Evolutionary conservation across 1,140 invertebrate species (phyloP), one percentile per base, ranked within the genome.

Genomic region (Bombus waltoni): DNA sequence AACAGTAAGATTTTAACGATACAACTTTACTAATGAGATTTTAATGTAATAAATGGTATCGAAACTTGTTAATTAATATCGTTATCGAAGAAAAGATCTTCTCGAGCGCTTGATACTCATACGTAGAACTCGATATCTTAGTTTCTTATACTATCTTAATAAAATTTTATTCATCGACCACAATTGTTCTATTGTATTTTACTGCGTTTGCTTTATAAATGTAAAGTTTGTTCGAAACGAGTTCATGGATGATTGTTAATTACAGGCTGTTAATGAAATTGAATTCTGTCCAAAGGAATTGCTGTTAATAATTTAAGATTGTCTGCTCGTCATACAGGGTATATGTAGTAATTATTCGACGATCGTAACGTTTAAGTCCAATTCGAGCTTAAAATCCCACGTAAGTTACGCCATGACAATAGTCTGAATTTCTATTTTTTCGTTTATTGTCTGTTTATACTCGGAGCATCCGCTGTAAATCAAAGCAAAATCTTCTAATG

Each of bases 281-380:
- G 22, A 47, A 44, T 22, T 38, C 11, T 42, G 28, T 38, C 8
- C 5, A 22, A 72, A 32, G 59, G 74, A 80, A 44, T 82, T 73
- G 47, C 25, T 22, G 11, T 87, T 81, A 80, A 80, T 28, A 62
- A 35, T 18, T 78, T 40, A 71, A 77, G 38, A 8, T 66, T 38
- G 15, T 68, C 40, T 81, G n/a, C 18, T 42, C 38, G 42, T 72
- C n/a, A 38, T 72, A 86, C 68, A 79, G 75, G 78, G 47, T 89
- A 88, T 0, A 47, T 86, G 79, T 47, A 88, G 28, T 77, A 85
- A 85, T 84, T 47, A 57, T 81, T 38, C 18, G n/a, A 86, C 59
- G 0, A 22, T 22, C 47, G 22, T 32, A 66, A n/a, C 11, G 42
- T 86, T 32, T 32, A 53, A 78, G 13, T 83, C 35, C 28, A 35